Conservation (phyloP, 1,140 invertebrate genomes). For the Zaprionus taronus region DNA sequence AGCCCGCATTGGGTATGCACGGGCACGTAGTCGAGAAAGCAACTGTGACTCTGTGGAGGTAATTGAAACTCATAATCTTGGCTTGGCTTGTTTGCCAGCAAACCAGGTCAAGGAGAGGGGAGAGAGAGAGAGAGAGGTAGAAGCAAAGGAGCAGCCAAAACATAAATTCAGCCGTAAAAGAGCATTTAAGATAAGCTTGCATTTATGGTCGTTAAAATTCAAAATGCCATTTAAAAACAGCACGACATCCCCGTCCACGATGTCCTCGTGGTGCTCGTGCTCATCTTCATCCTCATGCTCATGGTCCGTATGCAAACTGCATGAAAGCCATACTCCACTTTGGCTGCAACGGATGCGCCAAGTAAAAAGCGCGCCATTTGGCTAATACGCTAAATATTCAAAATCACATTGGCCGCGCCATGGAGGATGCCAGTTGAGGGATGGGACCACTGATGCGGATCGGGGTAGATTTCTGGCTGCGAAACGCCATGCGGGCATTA, state of each 20-base stretch:
- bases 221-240: slow-evolving; percentile 77
- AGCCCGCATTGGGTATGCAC: slow-evolving; percentile 12
- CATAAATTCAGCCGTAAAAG: slow-evolving; percentile 81
- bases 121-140: background rate
- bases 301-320: slow-evolving; percentile 43
- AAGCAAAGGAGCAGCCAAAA: slow-evolving; percentile 34
- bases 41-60: slow-evolving; percentile 44
- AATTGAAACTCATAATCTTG: slow-evolving; percentile 73
- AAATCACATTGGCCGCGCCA: slow-evolving; percentile 65
- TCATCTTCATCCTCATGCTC: background rate
- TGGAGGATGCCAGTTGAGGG: slow-evolving; percentile 8
- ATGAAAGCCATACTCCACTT: slow-evolving; percentile 36
- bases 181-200: slow-evolving; percentile 83
- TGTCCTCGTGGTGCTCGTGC: background rate
- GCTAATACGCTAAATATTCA: slow-evolving; percentile 83
- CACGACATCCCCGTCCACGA: slow-evolving; percentile 31
- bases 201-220: slow-evolving; percentile 83
- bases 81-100: slow-evolving; percentile 25
- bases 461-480: slow-evolving; percentile 15
- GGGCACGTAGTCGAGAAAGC: slow-evolving; percentile 14
- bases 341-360: slow-evolving; percentile 73
- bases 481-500: slow-evolving; percentile 43
- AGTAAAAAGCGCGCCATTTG: slow-evolving; percentile 80
- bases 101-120: background rate
- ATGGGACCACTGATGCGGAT: slow-evolving; percentile 6